phyloP scores from a whole-genome alignment of 2,797 vertebrate genomes.

The Pachyuromys duprasi region DNA sequence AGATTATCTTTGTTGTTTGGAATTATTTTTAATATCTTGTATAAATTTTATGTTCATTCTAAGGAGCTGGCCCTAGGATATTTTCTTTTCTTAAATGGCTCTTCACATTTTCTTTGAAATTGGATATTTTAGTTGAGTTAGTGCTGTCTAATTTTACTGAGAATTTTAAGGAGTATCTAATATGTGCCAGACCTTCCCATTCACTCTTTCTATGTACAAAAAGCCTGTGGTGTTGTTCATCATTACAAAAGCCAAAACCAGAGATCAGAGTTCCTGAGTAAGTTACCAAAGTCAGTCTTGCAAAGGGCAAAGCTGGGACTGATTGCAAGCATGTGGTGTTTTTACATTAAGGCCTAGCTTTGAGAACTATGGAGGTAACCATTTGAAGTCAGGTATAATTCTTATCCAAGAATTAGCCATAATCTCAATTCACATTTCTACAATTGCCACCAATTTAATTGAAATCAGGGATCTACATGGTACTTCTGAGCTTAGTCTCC shows the following conservation, averaged over 20 bases:
- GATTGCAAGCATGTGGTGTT: background rate
- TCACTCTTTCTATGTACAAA: background rate
- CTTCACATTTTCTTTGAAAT: background rate
- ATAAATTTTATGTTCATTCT: background rate
- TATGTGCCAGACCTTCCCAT: background rate
- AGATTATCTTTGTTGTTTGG: background rate
- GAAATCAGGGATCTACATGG: background rate
- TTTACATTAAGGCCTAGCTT: background rate
- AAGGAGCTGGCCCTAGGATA: background rate
- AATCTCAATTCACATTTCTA: background rate
- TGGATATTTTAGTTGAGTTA: background rate
- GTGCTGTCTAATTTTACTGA: no score
- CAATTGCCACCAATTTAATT: background rate
- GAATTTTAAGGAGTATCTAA: background rate
- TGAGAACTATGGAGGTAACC: background rate
- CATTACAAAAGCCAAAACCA: background rate
- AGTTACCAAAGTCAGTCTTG: background rate
- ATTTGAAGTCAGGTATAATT: background rate
- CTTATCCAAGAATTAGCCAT: constrained; percentile 2
- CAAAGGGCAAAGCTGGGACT: background rate
- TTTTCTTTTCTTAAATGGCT: background rate
- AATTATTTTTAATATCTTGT: background rate
- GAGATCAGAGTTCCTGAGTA: background rate
- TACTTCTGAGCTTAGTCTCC: background rate
- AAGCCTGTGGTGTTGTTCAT: background rate